These are phyloP conservation scores for Bolinopsis microptera DNA, from an alignment of 37 sponge, comb jelly and placozoan genomes.

Conservation along the genomic window DNA sequence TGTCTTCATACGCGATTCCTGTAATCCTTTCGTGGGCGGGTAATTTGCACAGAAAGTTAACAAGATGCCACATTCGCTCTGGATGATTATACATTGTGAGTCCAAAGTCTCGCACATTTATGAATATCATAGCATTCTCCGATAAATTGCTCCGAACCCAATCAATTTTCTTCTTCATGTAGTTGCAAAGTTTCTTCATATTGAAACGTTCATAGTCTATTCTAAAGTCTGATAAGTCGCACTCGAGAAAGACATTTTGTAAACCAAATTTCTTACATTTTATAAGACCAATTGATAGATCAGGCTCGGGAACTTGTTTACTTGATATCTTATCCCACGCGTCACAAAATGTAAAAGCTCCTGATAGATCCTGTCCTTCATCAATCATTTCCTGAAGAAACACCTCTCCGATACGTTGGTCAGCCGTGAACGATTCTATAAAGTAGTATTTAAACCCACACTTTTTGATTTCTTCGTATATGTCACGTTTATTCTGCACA, in stretches of 20 bases:
- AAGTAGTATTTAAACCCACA: conserved; percentile 76
- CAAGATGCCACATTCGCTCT: conserved; percentile 71
- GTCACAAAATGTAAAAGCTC: conserved; percentile 77
- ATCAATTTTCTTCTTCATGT: conserved; percentile 70
- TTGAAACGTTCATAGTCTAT: conserved; percentile 68
- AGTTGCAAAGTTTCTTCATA: conserved; percentile 70
- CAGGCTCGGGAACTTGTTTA: conserved; percentile 67
- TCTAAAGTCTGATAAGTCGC: conserved; percentile 68
- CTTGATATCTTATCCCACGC: conserved; percentile 65
- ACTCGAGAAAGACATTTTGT: conserved; percentile 74
- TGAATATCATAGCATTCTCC: conserved; percentile 68
- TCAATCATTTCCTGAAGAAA: conserved; percentile 73
- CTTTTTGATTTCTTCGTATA: conserved; percentile 64
- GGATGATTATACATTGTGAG: conserved; percentile 71
- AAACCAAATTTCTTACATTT: conserved; percentile 79
- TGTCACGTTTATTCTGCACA: conserved; percentile 75
- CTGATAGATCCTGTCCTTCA: conserved; percentile 69
- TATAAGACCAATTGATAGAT: conserved; percentile 6
- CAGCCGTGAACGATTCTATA: conserved; percentile 79
- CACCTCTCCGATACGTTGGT: conserved; percentile 77
- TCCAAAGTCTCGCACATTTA: conserved; percentile 84
- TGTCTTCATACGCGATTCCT: conserved; percentile 78
- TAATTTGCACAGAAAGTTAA: conserved; percentile 69
- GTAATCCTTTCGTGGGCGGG: conserved; percentile 70
- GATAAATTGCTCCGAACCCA: conserved; percentile 68